Evolutionary conservation across 2,888 invertebrate species (phyloP), one percentile per base, ranked within the genome.

Genomic region (Rotaria socialis): DNA sequence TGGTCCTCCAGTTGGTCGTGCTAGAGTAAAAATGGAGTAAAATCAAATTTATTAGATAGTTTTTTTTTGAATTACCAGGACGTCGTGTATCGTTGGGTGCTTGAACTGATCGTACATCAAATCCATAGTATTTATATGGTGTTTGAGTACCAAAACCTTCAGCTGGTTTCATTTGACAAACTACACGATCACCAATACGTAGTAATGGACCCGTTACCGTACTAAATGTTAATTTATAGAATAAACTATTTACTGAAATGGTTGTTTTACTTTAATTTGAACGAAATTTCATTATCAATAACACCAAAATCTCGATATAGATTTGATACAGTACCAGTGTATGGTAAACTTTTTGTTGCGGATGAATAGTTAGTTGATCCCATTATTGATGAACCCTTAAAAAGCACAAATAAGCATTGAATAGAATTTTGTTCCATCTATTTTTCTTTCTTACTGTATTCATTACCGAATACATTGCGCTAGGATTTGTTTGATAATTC

Each of bases 201-300:
- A 47, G 80, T 47, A 80, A 24, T 24, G 43, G 80, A 43, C 80
- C 80, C 11, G 24, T 19, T 1, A 80, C 47, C 47, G 80, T n/a
- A 80, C 80, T 80, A 47, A 43, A 80, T n/a, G 11, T 22, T 4
- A 35, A 35, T 35, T 35, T 35, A 35, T 35, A 35, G 2, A 35
- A 35, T 35, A 35, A 35, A 35, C 35, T 35, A 35, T 35, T 35
- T 35, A 35, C 35, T 35, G n/a, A n/a, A 47, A 11, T 6, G 16
- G n/a, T 11, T 11, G 50, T 1, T n/a, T 43, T 80, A 80, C 80
- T 80, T 80, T 47, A 80, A n/a, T 47, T 80, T 80, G 47, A 80
- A 80, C 47, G 80, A 80, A n/a, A 80, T 80, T 80, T 80, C 80
- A 47, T 80, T 80, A n/a, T 80, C 80, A 47, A 80, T 80, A 80